Evolutionary conservation across 2,888 invertebrate genomes (phyloP), one percentile per base, ranked within the genome.

Genomic region (Aplocera efformata): DNA sequence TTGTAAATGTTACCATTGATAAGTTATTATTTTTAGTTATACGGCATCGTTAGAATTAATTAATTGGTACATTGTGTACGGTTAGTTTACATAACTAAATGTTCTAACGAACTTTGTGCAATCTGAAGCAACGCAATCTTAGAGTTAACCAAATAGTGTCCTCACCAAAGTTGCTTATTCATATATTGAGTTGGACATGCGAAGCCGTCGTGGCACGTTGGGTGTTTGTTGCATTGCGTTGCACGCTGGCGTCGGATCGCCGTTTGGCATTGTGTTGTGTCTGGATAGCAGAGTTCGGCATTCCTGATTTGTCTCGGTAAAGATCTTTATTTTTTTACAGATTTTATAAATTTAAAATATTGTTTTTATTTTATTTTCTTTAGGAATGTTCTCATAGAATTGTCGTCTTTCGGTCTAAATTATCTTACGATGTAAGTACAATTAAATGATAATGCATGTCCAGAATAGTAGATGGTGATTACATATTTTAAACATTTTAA

Each of bases 301-400:
- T 86, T 85, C 85, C 84, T 82, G 52, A 65, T 72, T 73, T 79
- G 68, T 79, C 78, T 75, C 78, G 69, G 70, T 71, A 64, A 79
- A 64, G 84, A 88, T 85, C 83, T 88, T 88, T 88, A 85, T 85
- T 88, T 85, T 66, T 88, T 83, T 85, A 83, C 79, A 83, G 76
- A 71, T 83, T 85, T 85, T 83, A 56, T 65, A 54, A 64, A 58
- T 60, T 50, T 50, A 51, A 57, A 56, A 17, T 17, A 17, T 17
- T 48, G 43, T 58, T 50, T 48, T 58, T 52, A 45, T 52, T 50
- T 41, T 53, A 28, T 17, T 46, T 48, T 45, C 30, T 45, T 68
- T 76, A 70, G 67, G 62, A 66, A 63, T 60, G 71, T 72, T 74
- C 55, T 57, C 68, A 72, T 70, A 60, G 55, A 36, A 73, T 69